Conservation (phyloP, 2,113 vertebrate genomes). For the Acanthisitta chloris region DNA sequence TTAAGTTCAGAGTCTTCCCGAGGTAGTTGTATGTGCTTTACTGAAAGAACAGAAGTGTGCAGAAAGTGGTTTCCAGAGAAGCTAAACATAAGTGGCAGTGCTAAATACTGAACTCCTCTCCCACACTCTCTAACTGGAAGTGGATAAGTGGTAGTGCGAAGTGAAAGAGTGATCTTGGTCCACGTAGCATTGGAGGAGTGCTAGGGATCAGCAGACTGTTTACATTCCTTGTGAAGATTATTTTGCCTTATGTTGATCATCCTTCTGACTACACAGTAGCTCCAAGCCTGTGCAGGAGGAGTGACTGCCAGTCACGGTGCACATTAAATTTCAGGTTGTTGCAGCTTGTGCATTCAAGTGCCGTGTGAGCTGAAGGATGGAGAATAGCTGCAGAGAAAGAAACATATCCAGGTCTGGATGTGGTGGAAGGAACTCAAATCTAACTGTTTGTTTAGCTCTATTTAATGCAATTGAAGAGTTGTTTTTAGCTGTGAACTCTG, state of each 20-base stretch:
- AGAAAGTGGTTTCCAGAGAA: background rate
- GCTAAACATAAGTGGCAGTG: background rate
- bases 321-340: background rate
- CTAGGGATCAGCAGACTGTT: conserved; percentile 14
- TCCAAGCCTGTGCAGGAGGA: background rate
- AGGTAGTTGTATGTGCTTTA: background rate
- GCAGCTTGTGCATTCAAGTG: background rate
- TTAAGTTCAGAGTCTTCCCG: background rate
- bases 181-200: background rate
- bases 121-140: background rate
- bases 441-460: background rate
- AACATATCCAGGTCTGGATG: background rate
- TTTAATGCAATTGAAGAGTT: background rate
- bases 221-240: background rate
- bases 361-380: background rate
- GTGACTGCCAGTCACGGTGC: background rate
- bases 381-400: background rate
- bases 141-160: conserved; percentile 1
- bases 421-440: background rate
- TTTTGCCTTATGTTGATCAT: background rate
- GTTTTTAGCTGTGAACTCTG: background rate
- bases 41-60: background rate
- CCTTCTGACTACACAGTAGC: background rate
- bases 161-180: background rate
- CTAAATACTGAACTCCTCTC: conserved; percentile 30